A percentile compares a stretch with the other conserved stretches of the same genome.
These are phyloP conservation scores for Pica pica DNA, from an alignment of 2,113 vertebrate genomes.

Conservation along the genomic window DNA sequence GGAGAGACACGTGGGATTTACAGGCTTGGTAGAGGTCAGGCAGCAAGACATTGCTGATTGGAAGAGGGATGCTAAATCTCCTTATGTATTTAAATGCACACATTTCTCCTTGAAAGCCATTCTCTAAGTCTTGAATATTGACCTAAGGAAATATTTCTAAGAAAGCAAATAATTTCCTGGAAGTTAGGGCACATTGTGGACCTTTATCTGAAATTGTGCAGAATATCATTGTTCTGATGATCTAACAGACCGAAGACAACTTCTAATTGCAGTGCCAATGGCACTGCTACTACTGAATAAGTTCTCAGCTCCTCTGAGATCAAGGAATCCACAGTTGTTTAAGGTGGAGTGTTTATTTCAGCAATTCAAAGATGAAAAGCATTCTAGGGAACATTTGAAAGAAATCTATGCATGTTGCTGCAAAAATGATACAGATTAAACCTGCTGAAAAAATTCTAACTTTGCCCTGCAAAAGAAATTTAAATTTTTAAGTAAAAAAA, in stretches of 20 bases:
- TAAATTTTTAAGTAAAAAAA: neutral
- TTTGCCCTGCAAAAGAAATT: neutral
- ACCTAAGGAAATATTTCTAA: conserved; percentile 51
- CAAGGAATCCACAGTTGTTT: neutral
- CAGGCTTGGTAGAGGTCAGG: neutral
- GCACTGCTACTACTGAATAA: neutral
- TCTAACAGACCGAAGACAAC: neutral
- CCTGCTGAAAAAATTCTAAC: neutral
- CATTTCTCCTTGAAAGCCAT: conserved; percentile 10
- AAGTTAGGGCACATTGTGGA: conserved; percentile 13
- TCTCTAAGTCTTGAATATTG: conserved; percentile 13
- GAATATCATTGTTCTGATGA: conserved; percentile 14
- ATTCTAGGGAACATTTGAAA: neutral
- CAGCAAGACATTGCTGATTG: neutral
- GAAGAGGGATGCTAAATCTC: neutral
- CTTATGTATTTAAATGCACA: neutral
- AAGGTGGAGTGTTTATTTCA: neutral
- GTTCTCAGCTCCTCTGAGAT: neutral
- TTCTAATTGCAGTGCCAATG: neutral
- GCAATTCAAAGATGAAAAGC: neutral
- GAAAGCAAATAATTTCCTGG: conserved; percentile 38
- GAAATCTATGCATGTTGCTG: neutral
- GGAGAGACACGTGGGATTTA: neutral
- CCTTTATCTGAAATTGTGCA: conserved; percentile 28
- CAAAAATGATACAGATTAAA: neutral